A percentile compares a stretch with the other conserved stretches of the same genome.
These are phyloP conservation scores for Callipepla squamata DNA, from an alignment of 2,113 vertebrate species.

Conservation along the genomic window DNA sequence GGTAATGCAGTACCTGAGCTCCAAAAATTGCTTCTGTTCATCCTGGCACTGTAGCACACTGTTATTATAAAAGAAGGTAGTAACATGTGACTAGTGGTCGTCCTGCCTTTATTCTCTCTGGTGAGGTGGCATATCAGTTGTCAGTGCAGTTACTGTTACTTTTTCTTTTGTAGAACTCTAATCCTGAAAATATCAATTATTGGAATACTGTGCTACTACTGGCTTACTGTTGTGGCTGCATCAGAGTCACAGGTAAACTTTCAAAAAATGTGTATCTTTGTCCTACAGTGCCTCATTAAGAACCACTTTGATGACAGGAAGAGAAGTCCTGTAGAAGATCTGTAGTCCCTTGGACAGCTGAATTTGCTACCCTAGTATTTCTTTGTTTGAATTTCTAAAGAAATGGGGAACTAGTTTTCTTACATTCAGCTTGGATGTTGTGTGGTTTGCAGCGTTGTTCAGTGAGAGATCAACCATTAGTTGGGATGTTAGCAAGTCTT, in stretches of 20 bases:
- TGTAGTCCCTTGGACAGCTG: neutral
- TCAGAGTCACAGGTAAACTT: constrained; percentile 68
- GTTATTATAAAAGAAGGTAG: neutral
- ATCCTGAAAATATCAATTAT: constrained; percentile 89
- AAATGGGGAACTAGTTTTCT: neutral
- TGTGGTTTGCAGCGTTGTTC: neutral
- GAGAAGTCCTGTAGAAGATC: neutral
- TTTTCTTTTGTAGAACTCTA: constrained; percentile 81
- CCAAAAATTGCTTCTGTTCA: neutral
- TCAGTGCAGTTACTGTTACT: neutral
- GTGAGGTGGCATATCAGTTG: neutral
- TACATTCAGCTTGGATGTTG: neutral
- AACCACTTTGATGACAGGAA: neutral
- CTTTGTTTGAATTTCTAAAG: neutral
- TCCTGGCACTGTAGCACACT: neutral
- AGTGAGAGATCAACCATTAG: neutral
- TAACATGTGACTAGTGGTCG: accelerated
- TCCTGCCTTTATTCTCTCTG: neutral
- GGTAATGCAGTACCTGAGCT: neutral
- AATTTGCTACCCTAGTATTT: neutral
- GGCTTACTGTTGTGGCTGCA: constrained; percentile 82
- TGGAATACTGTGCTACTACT: constrained; percentile 93
- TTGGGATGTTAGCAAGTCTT: neutral
- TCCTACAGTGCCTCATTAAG: neutral
- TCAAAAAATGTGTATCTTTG: neutral